Conservation (phyloP, 2,888 invertebrate genomes). For the Germaria angustata region DNA sequence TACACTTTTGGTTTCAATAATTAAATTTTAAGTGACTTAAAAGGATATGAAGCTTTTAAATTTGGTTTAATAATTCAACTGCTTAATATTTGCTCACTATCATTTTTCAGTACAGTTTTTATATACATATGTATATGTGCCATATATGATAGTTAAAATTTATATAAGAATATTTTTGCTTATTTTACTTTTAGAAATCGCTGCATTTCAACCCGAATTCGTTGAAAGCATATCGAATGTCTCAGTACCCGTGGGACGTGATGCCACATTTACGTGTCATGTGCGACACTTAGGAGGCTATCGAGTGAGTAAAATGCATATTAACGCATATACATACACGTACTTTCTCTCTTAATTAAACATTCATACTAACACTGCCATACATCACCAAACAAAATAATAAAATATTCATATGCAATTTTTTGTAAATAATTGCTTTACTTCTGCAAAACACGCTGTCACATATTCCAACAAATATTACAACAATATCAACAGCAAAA, state of each 20-base stretch:
- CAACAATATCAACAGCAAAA: constrained; percentile 45
- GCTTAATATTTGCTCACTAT: too few species aligned
- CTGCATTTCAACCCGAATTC: constrained; percentile 90
- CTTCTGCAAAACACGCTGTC: constrained; percentile 28
- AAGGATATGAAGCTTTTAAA: too few species aligned
- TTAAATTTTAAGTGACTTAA: too few species aligned
- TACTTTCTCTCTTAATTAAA: neutral
- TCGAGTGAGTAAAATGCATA: constrained; percentile 84
- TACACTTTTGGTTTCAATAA: too few species aligned
- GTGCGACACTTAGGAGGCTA: constrained; percentile 93
- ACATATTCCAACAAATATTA: constrained; percentile 10
- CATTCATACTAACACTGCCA: constrained; percentile 1
- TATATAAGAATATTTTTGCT: neutral
- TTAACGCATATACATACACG: neutral
- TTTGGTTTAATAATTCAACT: too few species aligned
- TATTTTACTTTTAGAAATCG: constrained; percentile 81
- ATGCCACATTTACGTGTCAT: constrained; percentile 92
- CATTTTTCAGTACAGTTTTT: too few species aligned
- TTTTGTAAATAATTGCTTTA: constrained; percentile 59
- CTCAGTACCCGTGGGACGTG: constrained; percentile 90
- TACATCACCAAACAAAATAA: constrained; percentile 4
- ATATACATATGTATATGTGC: too few species aligned
- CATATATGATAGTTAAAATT: too few species aligned
- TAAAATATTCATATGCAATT: constrained; percentile 49
- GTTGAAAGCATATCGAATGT: constrained; percentile 90